Evolutionary conservation across 2,113 vertebrate species (phyloP).

Genomic region (Gallinago undulata): DNA sequence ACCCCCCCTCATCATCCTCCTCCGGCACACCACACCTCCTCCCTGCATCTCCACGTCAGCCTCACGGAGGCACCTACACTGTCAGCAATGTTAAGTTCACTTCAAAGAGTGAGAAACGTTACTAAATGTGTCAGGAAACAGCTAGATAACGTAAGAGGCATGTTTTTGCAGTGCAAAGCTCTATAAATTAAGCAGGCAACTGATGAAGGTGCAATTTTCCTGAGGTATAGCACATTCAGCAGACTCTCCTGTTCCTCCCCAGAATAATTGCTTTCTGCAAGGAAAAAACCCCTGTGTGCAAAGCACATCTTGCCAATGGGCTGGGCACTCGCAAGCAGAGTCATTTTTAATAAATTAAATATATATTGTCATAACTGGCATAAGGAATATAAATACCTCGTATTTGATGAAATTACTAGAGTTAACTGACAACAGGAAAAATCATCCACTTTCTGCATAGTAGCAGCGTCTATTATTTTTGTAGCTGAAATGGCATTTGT

Average conservation of each 20-base stretch:
- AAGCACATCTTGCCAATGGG: neutral
- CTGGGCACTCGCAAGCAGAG: constrained; percentile 1
- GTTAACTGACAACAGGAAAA: constrained; percentile 13
- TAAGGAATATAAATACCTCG: constrained; percentile 51
- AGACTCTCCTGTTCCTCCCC: neutral
- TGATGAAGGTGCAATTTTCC: constrained; percentile 62
- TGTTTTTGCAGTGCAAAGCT: constrained; percentile 62
- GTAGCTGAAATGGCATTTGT: neutral
- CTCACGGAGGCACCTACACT: constrained; percentile 54
- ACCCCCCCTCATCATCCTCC: neutral
- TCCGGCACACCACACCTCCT: neutral
- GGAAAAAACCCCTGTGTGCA: neutral
- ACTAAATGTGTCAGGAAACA: constrained; percentile 73
- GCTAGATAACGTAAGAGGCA: constrained; percentile 57
- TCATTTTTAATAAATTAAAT: constrained; percentile 27
- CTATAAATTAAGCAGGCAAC: constrained; percentile 61
- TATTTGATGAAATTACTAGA: constrained; percentile 47
- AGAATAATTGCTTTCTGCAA: constrained; percentile 41
- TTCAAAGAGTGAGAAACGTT: constrained; percentile 69
- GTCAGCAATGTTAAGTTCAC: constrained; percentile 67
- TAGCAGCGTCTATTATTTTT: neutral
- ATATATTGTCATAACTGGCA: constrained; percentile 16
- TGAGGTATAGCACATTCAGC: constrained; percentile 53
- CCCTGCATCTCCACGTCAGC: constrained; percentile 30
- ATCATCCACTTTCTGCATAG: neutral